Evolutionary conservation across 1,140 invertebrate species (phyloP), one percentile per base, ranked within the genome.

Genomic region (Brachionus rubens): DNA sequence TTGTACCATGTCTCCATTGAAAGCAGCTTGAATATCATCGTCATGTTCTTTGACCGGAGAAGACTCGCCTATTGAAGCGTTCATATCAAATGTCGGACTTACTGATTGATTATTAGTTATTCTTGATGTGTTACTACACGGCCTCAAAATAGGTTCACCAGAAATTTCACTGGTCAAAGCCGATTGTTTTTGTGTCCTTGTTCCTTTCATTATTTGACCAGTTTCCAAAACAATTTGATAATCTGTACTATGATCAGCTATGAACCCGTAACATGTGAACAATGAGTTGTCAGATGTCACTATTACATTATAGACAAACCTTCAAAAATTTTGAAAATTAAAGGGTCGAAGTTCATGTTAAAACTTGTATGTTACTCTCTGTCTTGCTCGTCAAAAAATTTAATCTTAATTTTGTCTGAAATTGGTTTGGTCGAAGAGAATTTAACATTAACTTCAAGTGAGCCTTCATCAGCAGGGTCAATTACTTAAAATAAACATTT

Each of bases 171-270:
- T 54, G 5, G 46, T 30, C 4, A 72, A 14, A 40, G 50, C 21
- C 0, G 68, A 24, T n/a, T 54, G 46, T 14, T 72, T 72, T 40
- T 72, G 28, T 3, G 46, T 40, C 28, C 72, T 14, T 41, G 41
- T 56, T 56, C 72, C 72, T 75, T 56, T 75, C 72, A 75, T 75
- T 16, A 75, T 75, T 41, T 75, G 72, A 21, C 72, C 72, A 19
- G 82, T 80, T 81, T 84, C 82, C 80, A 83, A 81, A 14, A 84
- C 82, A 77, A 85, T 84, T 62, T 84, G 82, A 77, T 84, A 81
- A 50, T 84, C 83, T 21, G 77, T 78, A 62, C 82, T 78, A 77
- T 84, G 82, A 24, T 81, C 77, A 14, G 81, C 81, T 24, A 85
- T 72, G 79, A 85, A 85, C 21, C 81, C 80, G 76, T 84, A 84